Evolutionary conservation across 1,140 invertebrate species (phyloP).

Genomic region (Drosophila athabasca): DNA sequence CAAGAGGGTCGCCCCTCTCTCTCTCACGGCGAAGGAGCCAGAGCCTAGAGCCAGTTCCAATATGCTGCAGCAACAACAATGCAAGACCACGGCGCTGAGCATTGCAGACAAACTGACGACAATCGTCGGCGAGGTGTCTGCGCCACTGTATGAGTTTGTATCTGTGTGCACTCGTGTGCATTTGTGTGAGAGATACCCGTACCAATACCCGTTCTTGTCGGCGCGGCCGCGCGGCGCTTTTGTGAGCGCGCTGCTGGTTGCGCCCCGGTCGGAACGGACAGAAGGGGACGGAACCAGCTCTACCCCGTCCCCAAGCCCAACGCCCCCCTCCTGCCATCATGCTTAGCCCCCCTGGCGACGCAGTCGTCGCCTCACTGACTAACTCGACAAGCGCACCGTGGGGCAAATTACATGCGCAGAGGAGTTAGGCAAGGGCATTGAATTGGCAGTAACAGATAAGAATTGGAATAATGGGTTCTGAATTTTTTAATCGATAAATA

Average conservation of each 20-base stretch:
- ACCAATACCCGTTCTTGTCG: constrained; percentile 45
- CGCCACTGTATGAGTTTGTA: constrained; percentile 26
- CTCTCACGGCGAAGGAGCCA: constrained; percentile 3
- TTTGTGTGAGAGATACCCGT: constrained; percentile 35
- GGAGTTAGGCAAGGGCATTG: too few species aligned
- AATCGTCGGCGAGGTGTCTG: constrained; percentile 78
- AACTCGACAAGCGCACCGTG: constrained; percentile 72
- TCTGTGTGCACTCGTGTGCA: constrained; percentile 5
- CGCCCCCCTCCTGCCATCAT: background rate
- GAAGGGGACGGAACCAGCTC: constrained; percentile 54
- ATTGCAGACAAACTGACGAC: constrained; percentile 78
- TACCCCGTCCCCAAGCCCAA: constrained; percentile 36
- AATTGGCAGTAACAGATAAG: too few species aligned
- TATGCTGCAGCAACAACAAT: constrained; percentile 24
- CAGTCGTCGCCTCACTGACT: constrained; percentile 45
- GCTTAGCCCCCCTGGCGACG: background rate
- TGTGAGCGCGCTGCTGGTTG: constrained; percentile 50
- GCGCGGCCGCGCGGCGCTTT: constrained; percentile 55
- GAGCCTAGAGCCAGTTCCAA: constrained; percentile 15
- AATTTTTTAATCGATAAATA: too few species aligned
- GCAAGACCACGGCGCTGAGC: constrained; percentile 62
- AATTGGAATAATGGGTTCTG: too few species aligned
- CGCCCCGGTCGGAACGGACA: constrained; percentile 68
- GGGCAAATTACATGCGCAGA: constrained; percentile 8
- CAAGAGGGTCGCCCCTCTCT: too few species aligned